phyloP scores from a whole-genome alignment of 1,140 invertebrate genomes.

The Hestina assimilis region DNA sequence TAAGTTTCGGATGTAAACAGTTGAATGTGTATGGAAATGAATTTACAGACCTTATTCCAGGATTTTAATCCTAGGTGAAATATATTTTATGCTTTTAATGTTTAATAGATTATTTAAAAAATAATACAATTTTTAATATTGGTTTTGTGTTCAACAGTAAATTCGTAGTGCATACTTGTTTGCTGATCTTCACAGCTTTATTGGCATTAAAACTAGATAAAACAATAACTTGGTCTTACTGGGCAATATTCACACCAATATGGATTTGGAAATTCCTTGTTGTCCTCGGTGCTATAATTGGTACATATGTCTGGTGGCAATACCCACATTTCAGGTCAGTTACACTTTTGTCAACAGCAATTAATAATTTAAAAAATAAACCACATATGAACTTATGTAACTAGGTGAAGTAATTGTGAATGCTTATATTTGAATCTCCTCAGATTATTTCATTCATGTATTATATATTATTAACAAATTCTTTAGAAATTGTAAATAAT shows the following conservation, averaged over 20 bases:
- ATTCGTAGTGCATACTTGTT: slow-evolving; percentile 95
- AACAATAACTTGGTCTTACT: slow-evolving; percentile 93
- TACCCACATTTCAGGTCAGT: slow-evolving; percentile 93
- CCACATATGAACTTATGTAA: neutral
- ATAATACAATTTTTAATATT: slow-evolving; percentile 5
- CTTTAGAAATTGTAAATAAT: too few relatives aligned
- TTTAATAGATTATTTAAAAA: slow-evolving; percentile 11
- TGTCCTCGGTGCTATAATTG: slow-evolving; percentile 91
- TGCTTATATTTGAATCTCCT: neutral
- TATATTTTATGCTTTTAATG: slow-evolving; percentile 18
- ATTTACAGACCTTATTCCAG: slow-evolving; percentile 93
- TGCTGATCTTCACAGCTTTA: slow-evolving; percentile 93
- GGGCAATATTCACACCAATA: slow-evolving; percentile 95
- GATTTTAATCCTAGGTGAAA: slow-evolving; percentile 94
- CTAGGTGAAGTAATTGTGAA: neutral
- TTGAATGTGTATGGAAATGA: slow-evolving; percentile 82
- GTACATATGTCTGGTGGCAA: slow-evolving; percentile 96
- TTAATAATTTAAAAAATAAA: neutral
- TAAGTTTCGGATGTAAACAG: slow-evolving; percentile 27
- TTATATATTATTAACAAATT: too few relatives aligned
- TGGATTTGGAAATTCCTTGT: slow-evolving; percentile 98
- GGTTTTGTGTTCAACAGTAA: slow-evolving; percentile 84
- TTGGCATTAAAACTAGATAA: slow-evolving; percentile 94
- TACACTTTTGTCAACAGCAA: neutral
- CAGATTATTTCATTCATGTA: too few relatives aligned